Conservation (phyloP, 2,888 invertebrate genomes). For the Lottia gigantea region DNA sequence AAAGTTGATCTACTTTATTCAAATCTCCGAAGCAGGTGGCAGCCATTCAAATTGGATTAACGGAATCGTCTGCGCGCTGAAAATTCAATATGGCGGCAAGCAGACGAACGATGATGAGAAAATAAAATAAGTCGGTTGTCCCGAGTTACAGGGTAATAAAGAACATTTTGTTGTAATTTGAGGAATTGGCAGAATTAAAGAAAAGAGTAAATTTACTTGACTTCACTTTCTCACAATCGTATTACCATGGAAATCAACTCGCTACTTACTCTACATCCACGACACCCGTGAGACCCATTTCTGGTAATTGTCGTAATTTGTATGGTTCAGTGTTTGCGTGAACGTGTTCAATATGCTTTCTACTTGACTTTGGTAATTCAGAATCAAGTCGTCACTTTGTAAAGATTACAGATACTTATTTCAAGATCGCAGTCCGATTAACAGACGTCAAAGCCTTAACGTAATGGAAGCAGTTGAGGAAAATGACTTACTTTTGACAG, state of each 20-base stretch:
- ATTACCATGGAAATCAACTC: neutral
- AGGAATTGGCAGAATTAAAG: neutral
- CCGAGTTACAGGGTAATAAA: neutral
- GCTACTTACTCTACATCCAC: neutral
- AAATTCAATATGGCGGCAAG: neutral
- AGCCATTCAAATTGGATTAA: constrained; percentile 1
- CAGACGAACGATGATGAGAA: constrained; percentile 3
- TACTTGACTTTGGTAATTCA: no score
- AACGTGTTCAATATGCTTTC: neutral
- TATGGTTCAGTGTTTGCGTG: constrained; percentile 16
- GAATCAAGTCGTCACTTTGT: no score
- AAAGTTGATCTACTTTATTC: neutral
- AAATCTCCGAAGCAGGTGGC: constrained; percentile 6
- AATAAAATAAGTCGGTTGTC: neutral
- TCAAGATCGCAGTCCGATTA: no score
- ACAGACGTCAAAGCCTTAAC: no score
- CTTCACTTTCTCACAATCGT: neutral
- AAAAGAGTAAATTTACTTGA: constrained; percentile 11
- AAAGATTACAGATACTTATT: no score
- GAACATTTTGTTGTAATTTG: constrained; percentile 2
- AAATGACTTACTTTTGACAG: no score
- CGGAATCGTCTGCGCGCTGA: neutral
- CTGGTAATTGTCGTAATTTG: constrained; percentile 24
- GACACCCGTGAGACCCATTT: constrained; percentile 21
- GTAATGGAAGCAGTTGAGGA: no score